A percentile compares a stretch with the other conserved stretches of the same genome.
These are phyloP conservation scores for Amphimedon queenslandica DNA, from an alignment of 37 sponge, comb jelly and placozoan species.

Conservation along the genomic window DNA sequence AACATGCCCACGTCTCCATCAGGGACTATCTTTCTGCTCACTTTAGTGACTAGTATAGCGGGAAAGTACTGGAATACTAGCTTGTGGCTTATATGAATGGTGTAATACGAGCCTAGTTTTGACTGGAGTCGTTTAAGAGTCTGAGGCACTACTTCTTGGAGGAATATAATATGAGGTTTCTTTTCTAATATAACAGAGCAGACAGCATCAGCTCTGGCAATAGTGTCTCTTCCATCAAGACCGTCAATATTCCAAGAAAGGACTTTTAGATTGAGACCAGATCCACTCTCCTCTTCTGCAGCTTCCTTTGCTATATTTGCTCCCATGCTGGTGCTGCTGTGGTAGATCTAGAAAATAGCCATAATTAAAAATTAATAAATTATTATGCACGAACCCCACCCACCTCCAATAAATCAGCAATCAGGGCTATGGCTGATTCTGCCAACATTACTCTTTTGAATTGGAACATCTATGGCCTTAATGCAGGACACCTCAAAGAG, in stretches of 20 bases:
- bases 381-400: neutral
- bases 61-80: slow-evolving; percentile 33
- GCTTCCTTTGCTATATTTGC: no score
- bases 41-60: slow-evolving; percentile 46
- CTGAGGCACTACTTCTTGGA: slow-evolving; percentile 67
- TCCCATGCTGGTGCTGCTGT: no score
- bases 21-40: neutral
- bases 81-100: slow-evolving; percentile 14
- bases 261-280: slow-evolving; percentile 18
- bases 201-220: slow-evolving; percentile 42
- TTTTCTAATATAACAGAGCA: slow-evolving; percentile 17
- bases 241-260: slow-evolving; percentile 89
- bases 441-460: neutral
- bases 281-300: neutral
- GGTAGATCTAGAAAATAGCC: neutral
- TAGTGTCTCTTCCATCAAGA: slow-evolving; percentile 42
- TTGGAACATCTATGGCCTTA: slow-evolving; percentile 10
- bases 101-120: slow-evolving; percentile 13
- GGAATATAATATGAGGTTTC: slow-evolving; percentile 57
- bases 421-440: neutral
- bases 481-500: neutral
- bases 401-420: neutral
- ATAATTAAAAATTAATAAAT: neutral
- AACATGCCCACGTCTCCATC: slow-evolving; percentile 11
- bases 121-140: slow-evolving; percentile 9